These are phyloP conservation scores for Pogona vitticeps DNA, from an alignment of 2,113 vertebrate genomes.

Conservation along the genomic window DNA sequence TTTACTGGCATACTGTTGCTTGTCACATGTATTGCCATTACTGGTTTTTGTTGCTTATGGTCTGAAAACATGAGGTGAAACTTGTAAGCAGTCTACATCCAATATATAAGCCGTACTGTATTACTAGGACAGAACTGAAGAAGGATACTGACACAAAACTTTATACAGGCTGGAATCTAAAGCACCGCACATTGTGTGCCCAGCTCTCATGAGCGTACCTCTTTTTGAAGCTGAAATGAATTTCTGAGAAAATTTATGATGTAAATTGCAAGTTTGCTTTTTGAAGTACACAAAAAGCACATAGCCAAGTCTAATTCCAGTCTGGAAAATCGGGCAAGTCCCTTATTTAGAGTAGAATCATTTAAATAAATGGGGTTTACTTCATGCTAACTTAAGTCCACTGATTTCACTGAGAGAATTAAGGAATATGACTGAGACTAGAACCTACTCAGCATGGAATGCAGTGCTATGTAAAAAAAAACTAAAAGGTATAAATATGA, in stretches of 20 bases:
- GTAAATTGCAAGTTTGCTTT: background rate
- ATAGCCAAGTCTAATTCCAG: no score
- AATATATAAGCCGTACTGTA: background rate
- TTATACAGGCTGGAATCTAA: background rate
- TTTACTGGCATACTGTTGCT: background rate
- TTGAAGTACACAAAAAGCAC: background rate
- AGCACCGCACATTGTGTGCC: background rate
- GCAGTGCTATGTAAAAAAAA: no score
- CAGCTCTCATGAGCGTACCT: background rate
- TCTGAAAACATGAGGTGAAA: background rate
- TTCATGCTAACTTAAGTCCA: no score
- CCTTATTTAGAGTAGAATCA: no score
- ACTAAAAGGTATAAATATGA: no score
- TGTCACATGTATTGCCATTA: background rate
- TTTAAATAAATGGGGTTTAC: no score
- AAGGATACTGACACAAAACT: background rate
- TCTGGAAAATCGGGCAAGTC: no score
- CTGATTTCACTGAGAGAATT: no score
- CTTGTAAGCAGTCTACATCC: background rate
- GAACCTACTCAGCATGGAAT: no score
- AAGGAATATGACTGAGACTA: no score
- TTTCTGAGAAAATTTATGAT: background rate
- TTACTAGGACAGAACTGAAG: background rate
- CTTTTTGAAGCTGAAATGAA: background rate
- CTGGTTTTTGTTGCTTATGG: background rate